These are phyloP conservation scores for Coccyzus lansbergi DNA, from an alignment of 2,797 vertebrate genomes.

Conservation along the genomic window DNA sequence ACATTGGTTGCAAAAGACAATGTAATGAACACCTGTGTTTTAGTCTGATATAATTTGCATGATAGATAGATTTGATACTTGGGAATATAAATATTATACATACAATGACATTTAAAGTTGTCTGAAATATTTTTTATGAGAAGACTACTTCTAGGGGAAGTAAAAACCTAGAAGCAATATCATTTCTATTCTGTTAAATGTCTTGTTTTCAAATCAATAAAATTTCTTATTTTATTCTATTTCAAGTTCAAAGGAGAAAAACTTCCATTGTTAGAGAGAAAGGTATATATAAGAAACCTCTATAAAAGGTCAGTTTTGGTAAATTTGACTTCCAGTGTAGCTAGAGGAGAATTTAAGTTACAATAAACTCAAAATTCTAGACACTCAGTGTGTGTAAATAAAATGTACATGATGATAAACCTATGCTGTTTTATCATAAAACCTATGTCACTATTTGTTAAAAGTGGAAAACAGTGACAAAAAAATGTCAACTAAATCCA, in stretches of 20 bases:
- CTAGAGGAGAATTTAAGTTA: neutral
- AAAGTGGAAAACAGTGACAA: neutral
- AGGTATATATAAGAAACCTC: neutral
- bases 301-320: neutral
- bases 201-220: neutral
- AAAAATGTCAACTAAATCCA: neutral
- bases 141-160: neutral
- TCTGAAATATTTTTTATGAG: neutral
- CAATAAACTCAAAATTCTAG: neutral
- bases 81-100: neutral
- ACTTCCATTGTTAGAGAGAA: neutral
- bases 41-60: neutral
- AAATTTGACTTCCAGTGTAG: neutral
- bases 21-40: neutral
- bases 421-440: neutral
- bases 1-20: neutral
- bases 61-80: neutral
- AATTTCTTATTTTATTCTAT: neutral
- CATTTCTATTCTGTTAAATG: too few relatives aligned
- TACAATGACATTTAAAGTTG: neutral
- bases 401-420: neutral
- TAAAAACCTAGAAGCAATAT: too few relatives aligned
- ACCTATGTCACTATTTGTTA: neutral
- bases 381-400: neutral
- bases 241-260: neutral